Evolutionary conservation across 2,113 vertebrate genomes (phyloP).

Genomic region (Phaethon lepturus): DNA sequence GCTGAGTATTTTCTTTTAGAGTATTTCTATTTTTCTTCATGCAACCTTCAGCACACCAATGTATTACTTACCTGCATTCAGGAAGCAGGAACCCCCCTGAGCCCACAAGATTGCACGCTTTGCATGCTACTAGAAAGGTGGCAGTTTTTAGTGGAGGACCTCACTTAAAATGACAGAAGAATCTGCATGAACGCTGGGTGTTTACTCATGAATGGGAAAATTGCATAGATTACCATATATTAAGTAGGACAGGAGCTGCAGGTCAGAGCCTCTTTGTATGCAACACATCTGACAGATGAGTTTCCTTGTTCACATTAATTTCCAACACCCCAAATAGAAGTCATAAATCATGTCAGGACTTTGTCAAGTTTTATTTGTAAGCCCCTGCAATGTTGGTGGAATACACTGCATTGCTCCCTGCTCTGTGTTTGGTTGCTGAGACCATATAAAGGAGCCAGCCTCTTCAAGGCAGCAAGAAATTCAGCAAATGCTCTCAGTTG

Average conservation of each 20-base stretch:
- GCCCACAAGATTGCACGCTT: not conserved
- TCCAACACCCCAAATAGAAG: not conserved
- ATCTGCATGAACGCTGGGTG: not conserved
- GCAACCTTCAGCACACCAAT: not conserved
- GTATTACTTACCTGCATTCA: not conserved
- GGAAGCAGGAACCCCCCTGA: not conserved
- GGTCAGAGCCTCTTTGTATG: not conserved
- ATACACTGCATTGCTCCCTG: not conserved
- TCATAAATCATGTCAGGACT: not conserved
- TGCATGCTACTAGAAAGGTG: not conserved
- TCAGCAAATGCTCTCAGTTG: not conserved
- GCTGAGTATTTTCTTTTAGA: not conserved
- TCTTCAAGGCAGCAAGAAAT: not conserved
- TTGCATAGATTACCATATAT: not conserved
- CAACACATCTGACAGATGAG: not conserved
- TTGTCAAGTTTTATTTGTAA: not conserved
- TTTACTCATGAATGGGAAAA: not conserved
- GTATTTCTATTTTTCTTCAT: not conserved
- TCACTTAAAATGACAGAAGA: not conserved
- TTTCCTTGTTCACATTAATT: not conserved
- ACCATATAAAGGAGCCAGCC: not conserved
- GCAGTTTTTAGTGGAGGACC: not conserved
- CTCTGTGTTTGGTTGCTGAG: not conserved
- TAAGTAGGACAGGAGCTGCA: not conserved
- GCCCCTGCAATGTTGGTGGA: not conserved